A percentile compares a stretch with the other conserved stretches of the same genome.
These are phyloP conservation scores for Plusia festucae DNA, from an alignment of 2,888 invertebrate genomes.

Conservation along the genomic window DNA sequence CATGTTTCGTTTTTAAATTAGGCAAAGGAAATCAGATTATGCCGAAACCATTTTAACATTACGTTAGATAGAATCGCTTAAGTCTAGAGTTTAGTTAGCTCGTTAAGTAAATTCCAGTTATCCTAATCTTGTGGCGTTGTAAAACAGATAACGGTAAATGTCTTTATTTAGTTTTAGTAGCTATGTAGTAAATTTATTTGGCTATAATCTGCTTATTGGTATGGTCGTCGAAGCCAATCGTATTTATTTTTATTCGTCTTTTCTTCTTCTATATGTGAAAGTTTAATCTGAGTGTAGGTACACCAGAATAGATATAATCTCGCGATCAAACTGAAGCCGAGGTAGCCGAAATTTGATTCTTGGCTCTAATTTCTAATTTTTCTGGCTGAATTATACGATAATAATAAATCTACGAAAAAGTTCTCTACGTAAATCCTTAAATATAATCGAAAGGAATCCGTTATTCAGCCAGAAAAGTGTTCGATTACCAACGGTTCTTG, in stretches of 20 bases:
- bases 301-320: no score
- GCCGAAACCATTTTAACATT: constrained; percentile 26
- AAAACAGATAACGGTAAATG: constrained; percentile 31
- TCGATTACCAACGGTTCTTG: no score
- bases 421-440: no score
- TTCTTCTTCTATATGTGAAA: no score
- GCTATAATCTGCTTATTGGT: neutral
- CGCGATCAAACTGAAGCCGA: no score
- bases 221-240: neutral
- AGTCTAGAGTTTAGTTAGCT: constrained; percentile 18
- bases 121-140: constrained; percentile 12
- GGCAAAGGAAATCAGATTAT: constrained; percentile 31
- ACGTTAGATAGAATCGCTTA: constrained; percentile 33
- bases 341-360: no score
- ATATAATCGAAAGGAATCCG: no score
- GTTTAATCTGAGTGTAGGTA: no score
- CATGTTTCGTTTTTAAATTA: constrained; percentile 36
- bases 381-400: no score
- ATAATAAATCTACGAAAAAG: no score
- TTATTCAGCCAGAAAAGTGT: no score
- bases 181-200: neutral
- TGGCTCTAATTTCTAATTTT: no score
- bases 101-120: constrained; percentile 29
- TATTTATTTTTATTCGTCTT: neutral
- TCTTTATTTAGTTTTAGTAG: constrained; percentile 19